Evolutionary conservation across 2,888 invertebrate genomes (phyloP), one percentile per base, ranked within the genome.

Genomic region (Aromia moschata): DNA sequence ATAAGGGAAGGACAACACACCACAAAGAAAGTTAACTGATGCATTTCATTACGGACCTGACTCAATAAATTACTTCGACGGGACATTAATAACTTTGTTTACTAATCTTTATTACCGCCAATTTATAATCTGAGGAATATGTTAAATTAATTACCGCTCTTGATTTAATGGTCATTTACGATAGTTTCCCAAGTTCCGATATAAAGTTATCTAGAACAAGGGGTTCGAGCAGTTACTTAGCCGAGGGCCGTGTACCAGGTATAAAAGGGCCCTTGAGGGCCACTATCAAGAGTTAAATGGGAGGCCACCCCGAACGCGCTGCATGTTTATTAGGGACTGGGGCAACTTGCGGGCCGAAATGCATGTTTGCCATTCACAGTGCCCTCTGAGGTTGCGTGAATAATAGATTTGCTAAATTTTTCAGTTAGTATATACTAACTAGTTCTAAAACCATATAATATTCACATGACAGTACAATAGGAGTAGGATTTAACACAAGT

Each of bases 271-370:
- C 47, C 47, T 47, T 37, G 47, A 47, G 47, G 10, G 33, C 46
- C 14, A 37, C 47, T 47, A 47, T 47, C 47, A 47, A 47, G 47
- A 36, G 36, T 47, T 46, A 56, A 56, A 49, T 54, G 56, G 56
- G 41, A 20, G 58, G 40, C 64, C 64, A 61, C 64, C 64, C 58
- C 47, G 59, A 49, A 57, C 54, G 47, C 52, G 52, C 45, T 51
- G 25, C 41, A 49, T 59, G 51, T 60, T 64, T 61, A 64, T 64
- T 64, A 64, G 59, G 44, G n/a, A 60, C 40, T 40, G 18, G 33
- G 46, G 45, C 7, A 47, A 15, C 47, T 47, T 47, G 47, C 36
- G 18, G 46, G 12, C 33, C 16, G 46, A 46, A 46, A 46, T 11
- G 46, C 16, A 40, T 40, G 14, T 45, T 33, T 37, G 37, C 16